These are phyloP conservation scores for Phalacrocorax aristotelis DNA, from an alignment of 2,113 vertebrate genomes.

Conservation along the genomic window DNA sequence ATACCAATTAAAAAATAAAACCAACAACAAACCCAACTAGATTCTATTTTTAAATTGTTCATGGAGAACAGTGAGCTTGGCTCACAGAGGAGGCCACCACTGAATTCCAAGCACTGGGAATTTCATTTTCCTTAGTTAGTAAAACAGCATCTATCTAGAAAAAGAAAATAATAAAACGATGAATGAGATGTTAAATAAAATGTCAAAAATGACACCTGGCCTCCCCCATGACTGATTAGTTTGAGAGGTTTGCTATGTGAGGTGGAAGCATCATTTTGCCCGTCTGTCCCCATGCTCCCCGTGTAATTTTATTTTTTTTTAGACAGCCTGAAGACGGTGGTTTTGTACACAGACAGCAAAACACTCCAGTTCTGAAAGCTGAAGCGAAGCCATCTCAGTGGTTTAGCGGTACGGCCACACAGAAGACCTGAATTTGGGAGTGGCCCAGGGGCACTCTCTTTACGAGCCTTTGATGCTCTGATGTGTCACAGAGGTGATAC, in stretches of 20 bases:
- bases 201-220: conserved; percentile 74
- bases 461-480: conserved; percentile 53
- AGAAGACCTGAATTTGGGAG: conserved; percentile 57
- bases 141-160: conserved; percentile 54
- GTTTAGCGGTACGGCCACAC: conserved; percentile 19
- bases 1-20: conserved; percentile 68
- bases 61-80: conserved; percentile 19
- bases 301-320: not conserved
- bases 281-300: not conserved
- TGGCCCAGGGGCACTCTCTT: conserved; percentile 59
- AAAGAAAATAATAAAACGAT: conserved; percentile 50
- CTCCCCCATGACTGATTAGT: conserved; percentile 73
- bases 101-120: conserved; percentile 57
- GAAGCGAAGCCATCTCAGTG: conserved; percentile 44
- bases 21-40: not conserved
- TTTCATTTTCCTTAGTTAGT: conserved; percentile 75
- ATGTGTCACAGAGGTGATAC: conserved; percentile 60
- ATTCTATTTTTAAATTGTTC: conserved; percentile 67
- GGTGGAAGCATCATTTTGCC: conserved; percentile 26
- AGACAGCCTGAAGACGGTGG: conserved; percentile 51
- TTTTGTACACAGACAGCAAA: conserved; percentile 53
- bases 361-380: conserved; percentile 56
- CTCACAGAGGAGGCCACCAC: conserved; percentile 50
- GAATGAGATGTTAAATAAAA: conserved; percentile 70
- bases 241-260: conserved; percentile 70